These are phyloP conservation scores for Endotricha flammealis DNA, from an alignment of 2,888 invertebrate species.

Conservation along the genomic window DNA sequence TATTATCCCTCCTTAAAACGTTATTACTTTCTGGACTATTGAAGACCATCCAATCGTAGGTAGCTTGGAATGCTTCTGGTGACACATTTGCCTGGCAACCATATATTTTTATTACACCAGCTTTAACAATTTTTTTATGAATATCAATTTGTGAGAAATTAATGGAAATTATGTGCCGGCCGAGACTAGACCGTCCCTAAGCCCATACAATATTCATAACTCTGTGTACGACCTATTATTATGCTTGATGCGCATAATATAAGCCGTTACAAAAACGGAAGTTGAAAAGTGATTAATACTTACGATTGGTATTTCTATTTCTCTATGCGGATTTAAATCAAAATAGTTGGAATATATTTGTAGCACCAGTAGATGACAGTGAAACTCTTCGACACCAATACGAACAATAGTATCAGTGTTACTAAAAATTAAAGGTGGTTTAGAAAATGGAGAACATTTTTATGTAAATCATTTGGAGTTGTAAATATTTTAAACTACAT, in stretches of 20 bases:
- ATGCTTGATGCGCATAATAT: neutral
- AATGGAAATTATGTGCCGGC: too few species aligned
- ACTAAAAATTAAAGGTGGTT: constrained; percentile 44
- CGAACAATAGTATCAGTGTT: constrained; percentile 83
- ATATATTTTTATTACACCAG: constrained; percentile 2
- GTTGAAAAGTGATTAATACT: constrained; percentile 24
- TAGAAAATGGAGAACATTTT: neutral
- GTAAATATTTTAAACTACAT: too few species aligned
- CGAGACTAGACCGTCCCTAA: too few species aligned
- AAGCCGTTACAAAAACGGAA: neutral
- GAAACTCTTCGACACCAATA: constrained; percentile 82
- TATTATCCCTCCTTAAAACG: constrained; percentile 81
- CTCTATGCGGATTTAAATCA: constrained; percentile 57
- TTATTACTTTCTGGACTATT: constrained; percentile 80
- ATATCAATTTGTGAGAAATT: too few species aligned
- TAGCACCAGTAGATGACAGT: constrained; percentile 82
- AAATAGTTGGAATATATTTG: constrained; percentile 84
- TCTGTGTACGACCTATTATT: too few species aligned
- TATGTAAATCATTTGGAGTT: too few species aligned
- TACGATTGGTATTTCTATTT: constrained; percentile 56
- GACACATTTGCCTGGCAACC: constrained; percentile 56
- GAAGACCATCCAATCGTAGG: constrained; percentile 90
- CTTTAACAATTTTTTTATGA: too few species aligned
- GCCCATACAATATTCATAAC: too few species aligned
- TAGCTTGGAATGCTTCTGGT: constrained; percentile 81